A percentile compares a stretch with the other conserved stretches of the same genome.
phyloP scores from a whole-genome alignment of 2,888 invertebrate species.

The Latrodectus hesperus region DNA sequence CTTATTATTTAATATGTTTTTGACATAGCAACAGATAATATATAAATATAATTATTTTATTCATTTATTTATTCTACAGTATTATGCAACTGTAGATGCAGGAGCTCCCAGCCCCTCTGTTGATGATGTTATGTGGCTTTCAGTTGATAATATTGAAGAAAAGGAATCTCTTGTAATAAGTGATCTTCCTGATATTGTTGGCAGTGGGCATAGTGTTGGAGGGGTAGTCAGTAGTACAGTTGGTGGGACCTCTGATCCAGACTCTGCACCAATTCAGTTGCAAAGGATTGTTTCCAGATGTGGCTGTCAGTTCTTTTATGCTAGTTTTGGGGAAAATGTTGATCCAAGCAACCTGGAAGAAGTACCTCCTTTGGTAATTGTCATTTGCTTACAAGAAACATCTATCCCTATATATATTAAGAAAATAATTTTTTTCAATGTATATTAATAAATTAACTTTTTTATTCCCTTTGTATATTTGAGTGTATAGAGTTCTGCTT shows the following conservation, averaged over 20 bases:
- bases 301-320: conserved; percentile 98
- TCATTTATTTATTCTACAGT: conserved; percentile 76
- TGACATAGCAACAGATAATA: too few species aligned
- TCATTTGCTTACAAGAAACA: too few species aligned
- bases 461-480: too few species aligned
- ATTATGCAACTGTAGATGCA: conserved; percentile 97
- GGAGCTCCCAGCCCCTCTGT: conserved; percentile 70
- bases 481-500: too few species aligned
- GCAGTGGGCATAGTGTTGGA: conserved; percentile 96
- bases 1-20: too few species aligned
- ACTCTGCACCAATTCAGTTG: conserved; percentile 79
- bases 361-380: conserved; percentile 77
- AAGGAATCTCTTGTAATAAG: conserved; percentile 83
- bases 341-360: conserved; percentile 80
- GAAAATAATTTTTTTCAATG: too few species aligned
- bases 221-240: conserved; percentile 95
- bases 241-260: conserved; percentile 76
- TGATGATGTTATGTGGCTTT: conserved; percentile 90
- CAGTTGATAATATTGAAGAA: conserved; percentile 91
- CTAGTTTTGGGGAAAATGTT: conserved; percentile 90
- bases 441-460: too few species aligned
- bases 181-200: conserved; percentile 89
- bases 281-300: conserved; percentile 98
- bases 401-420: too few species aligned
- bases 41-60: not conserved